A percentile compares a stretch with the other conserved stretches of the same genome.
These are phyloP conservation scores for Carterocephalus palaemon DNA, from an alignment of 2,888 invertebrate species.

Conservation along the genomic window DNA sequence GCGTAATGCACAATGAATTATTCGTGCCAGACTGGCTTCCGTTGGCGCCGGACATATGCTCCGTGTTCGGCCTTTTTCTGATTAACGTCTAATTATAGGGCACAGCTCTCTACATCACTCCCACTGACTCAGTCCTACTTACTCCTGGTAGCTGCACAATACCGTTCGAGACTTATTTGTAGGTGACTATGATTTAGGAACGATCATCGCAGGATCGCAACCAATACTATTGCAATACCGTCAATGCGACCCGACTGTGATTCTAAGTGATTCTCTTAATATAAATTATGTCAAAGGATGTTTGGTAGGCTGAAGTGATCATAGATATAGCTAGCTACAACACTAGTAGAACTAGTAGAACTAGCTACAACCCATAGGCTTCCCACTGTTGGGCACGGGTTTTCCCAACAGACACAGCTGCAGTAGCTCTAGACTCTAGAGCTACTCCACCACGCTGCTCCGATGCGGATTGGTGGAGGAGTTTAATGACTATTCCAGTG, in stretches of 20 bases:
- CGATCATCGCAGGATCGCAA: constrained; percentile 37
- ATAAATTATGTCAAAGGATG: constrained; percentile 22
- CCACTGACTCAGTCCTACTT: constrained; percentile 63
- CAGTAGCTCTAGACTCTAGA: no score
- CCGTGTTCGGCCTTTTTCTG: constrained; percentile 67
- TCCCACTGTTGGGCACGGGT: no score
- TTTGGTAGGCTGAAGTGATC: background rate
- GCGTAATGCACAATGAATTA: constrained; percentile 64
- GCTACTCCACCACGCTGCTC: no score
- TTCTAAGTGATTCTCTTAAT: constrained; percentile 10
- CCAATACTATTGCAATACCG: constrained; percentile 43
- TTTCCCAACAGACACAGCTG: no score
- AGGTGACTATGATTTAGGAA: constrained; percentile 42
- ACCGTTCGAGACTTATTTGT: constrained; percentile 51
- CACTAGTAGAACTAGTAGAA: no score
- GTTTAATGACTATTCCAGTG: no score
- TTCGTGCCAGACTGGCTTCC: constrained; percentile 70
- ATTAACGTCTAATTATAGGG: constrained; percentile 76
- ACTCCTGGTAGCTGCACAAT: constrained; percentile 54
- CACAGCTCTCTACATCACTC: constrained; percentile 63
- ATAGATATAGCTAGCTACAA: no score
- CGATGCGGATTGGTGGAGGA: no score
- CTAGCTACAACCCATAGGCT: no score
- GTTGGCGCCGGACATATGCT: constrained; percentile 66
- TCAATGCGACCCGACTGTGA: constrained; percentile 28